Conservation (phyloP, 2,113 vertebrate species). For the Ceyx margarethae region DNA sequence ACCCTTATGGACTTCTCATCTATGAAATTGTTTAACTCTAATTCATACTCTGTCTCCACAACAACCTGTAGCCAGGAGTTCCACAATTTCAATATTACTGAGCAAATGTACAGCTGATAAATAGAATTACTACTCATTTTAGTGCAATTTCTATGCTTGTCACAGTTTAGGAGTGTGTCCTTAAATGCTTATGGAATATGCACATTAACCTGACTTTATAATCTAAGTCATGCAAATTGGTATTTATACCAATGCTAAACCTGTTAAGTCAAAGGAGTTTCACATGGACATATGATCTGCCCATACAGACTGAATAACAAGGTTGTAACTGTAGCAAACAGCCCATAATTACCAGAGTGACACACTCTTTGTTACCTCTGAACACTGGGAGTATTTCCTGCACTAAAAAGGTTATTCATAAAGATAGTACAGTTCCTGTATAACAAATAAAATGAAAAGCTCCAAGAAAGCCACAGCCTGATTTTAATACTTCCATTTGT, state of each 20-base stretch:
- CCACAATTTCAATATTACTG: not conserved
- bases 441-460: not conserved
- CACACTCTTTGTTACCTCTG: slow-evolving; percentile 25
- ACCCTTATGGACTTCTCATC: not conserved
- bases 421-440: not conserved
- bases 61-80: not conserved
- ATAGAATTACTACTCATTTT: not conserved
- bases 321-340: slow-evolving; percentile 35
- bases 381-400: slow-evolving; percentile 13
- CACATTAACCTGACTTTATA: slow-evolving; percentile 12
- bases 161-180: not conserved
- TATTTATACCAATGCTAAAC: slow-evolving; percentile 4
- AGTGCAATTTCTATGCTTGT: not conserved
- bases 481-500: slow-evolving; percentile 50
- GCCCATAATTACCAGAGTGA: not conserved
- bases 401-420: slow-evolving; percentile 12
- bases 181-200: not conserved
- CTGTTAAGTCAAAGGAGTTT: slow-evolving; percentile 40
- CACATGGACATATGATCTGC: not conserved
- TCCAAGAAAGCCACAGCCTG: not conserved
- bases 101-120: not conserved
- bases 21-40: not conserved
- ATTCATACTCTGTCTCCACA: not conserved
- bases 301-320: slow-evolving; percentile 25
- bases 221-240: slow-evolving; percentile 12